Evolutionary conservation across 2,797 vertebrate genomes (phyloP).

Genomic region (Hemitrygon akajei): DNA sequence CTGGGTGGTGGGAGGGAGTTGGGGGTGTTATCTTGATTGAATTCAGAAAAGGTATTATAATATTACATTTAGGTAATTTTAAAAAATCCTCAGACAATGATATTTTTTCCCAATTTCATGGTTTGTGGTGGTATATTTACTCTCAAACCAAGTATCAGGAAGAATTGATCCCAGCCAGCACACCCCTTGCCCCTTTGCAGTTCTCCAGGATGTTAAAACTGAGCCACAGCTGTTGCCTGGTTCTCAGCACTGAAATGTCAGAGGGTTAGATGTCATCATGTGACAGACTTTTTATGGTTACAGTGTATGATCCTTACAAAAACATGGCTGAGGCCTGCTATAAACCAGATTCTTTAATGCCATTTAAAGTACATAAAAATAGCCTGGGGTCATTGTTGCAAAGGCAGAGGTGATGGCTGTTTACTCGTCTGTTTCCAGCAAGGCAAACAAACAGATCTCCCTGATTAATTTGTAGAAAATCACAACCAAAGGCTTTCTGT

Average conservation of each 20-base stretch:
- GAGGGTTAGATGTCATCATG: slow-evolving; percentile 12
- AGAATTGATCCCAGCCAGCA: neutral
- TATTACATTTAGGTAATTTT: neutral
- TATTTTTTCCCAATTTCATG: neutral
- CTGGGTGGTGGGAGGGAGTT: no score
- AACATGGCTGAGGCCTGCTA: neutral
- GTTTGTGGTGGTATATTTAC: neutral
- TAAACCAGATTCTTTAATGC: neutral
- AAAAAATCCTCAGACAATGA: neutral
- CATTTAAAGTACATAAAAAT: slow-evolving; percentile 13
- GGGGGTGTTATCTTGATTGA: neutral
- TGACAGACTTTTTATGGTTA: slow-evolving; percentile 5
- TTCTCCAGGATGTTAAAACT: neutral
- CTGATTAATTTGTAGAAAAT: neutral
- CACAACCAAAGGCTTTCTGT: neutral
- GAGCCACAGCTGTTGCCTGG: neutral
- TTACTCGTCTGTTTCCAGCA: neutral
- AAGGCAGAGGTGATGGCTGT: slow-evolving; percentile 1
- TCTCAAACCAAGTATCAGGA: neutral
- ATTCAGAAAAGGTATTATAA: neutral
- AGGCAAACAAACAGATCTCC: neutral
- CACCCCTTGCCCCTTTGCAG: neutral
- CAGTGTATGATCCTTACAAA: neutral
- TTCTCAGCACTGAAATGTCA: slow-evolving; percentile 28
- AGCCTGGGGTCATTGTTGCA: neutral